Evolutionary conservation across 2,888 invertebrate species (phyloP).

Genomic region (Dinocampus coccinellae): DNA sequence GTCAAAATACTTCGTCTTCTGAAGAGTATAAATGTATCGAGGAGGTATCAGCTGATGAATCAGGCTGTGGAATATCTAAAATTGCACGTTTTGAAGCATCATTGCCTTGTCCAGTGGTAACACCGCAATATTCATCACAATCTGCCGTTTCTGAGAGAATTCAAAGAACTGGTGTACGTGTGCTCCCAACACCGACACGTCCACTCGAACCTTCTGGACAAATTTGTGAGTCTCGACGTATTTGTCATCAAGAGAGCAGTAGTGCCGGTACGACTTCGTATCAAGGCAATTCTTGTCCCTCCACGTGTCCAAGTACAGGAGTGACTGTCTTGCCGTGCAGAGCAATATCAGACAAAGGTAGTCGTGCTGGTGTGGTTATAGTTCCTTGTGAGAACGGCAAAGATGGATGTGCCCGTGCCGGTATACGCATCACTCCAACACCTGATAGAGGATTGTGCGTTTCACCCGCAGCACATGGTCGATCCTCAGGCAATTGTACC

Average conservation of each 20-base stretch:
- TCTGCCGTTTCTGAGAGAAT: conserved; percentile 54
- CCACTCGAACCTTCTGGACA: conserved; percentile 61
- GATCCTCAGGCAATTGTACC: conserved; percentile 35
- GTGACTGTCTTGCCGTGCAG: conserved; percentile 61
- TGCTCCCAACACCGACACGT: conserved; percentile 56
- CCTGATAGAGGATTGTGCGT: conserved; percentile 62
- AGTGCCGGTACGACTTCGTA: background rate
- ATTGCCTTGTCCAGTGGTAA: conserved; percentile 56
- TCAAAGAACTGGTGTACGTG: conserved; percentile 58
- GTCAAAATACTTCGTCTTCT: conserved; percentile 11
- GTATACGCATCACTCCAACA: conserved; percentile 61
- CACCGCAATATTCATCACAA: conserved; percentile 13
- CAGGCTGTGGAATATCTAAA: conserved; percentile 55
- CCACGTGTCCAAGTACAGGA: conserved; percentile 59
- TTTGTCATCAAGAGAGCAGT: conserved; percentile 53
- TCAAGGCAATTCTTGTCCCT: conserved; percentile 26
- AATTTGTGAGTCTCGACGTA: conserved; percentile 68
- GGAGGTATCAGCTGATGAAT: conserved; percentile 35
- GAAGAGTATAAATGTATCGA: conserved; percentile 51
- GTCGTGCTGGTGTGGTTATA: conserved; percentile 62
- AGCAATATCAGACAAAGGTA: conserved; percentile 57
- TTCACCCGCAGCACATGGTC: conserved; percentile 52
- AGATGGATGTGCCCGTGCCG: conserved; percentile 51
- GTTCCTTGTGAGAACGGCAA: conserved; percentile 61
- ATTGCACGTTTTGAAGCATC: conserved; percentile 49